Evolutionary conservation across 30 jellyfish, hydroid and myxozoan genomes (phyloP).

Genomic region (Aurelia aurita): DNA sequence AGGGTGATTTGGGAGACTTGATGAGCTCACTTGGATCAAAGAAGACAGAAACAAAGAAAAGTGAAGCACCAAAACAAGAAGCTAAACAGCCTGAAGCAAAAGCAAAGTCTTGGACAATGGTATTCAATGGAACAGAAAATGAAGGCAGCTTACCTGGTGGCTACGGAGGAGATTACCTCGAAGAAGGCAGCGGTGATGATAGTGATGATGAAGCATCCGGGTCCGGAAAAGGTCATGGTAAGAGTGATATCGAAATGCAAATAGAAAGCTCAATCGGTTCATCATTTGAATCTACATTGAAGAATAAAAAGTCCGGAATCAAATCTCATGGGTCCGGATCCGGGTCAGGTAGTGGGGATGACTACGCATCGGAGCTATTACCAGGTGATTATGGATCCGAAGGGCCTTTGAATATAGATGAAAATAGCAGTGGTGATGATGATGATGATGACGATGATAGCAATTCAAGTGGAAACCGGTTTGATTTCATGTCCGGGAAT

Average conservation of each 20-base stretch:
- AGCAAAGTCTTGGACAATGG: constrained; percentile 90
- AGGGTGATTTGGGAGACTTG: constrained; percentile 71
- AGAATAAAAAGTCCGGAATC: constrained; percentile 31
- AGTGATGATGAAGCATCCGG: constrained; percentile 61
- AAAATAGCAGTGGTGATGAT: constrained; percentile 76
- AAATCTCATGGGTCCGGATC: constrained; percentile 79
- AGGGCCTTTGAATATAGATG: constrained; percentile 74
- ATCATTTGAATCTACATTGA: constrained; percentile 93
- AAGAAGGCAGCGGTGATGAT: constrained; percentile 65
- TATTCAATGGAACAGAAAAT: constrained; percentile 70
- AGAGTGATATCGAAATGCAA: constrained; percentile 90
- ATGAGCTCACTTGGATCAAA: constrained; percentile 70
- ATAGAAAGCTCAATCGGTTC: constrained; percentile 96
- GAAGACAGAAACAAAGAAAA: constrained; percentile 51
- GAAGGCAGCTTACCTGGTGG: constrained; percentile 93
- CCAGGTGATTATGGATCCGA: constrained; percentile 94
- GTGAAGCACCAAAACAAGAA: constrained; percentile 27
- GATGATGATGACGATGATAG: constrained; percentile 58
- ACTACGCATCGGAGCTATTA: constrained; percentile 60
- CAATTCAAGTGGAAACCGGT: constrained; percentile 62
- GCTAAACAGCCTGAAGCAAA: constrained; percentile 19
- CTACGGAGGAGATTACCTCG: constrained; percentile 86
- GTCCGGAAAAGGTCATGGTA: constrained; percentile 68
- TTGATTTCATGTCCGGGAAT: constrained; percentile 77
- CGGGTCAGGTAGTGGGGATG: constrained; percentile 83